phyloP scores from a whole-genome alignment of 2,113 vertebrate genomes.

The Malurus elegans region DNA sequence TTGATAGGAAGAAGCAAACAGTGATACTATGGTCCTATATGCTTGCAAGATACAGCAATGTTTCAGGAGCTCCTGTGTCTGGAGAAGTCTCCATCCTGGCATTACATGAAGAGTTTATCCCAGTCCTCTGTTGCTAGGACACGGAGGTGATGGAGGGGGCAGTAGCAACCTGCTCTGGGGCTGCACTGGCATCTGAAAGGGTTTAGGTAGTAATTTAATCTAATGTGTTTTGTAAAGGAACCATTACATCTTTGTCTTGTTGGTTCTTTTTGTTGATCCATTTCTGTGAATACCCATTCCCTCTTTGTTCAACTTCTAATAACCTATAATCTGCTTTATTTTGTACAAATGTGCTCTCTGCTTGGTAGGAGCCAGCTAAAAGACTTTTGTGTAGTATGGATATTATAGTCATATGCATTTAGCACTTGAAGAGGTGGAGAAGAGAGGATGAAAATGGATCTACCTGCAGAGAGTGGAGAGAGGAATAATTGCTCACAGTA shows the following conservation, averaged over 20 bases:
- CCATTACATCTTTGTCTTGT: neutral
- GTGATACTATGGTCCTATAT: neutral
- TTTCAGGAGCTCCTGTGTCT: neutral
- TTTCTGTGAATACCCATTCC: neutral
- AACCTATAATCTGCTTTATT: neutral
- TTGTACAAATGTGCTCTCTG: neutral
- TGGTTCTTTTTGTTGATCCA: neutral
- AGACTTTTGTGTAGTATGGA: neutral
- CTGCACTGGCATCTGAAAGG: neutral
- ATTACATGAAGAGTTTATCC: neutral
- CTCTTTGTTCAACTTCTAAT: neutral
- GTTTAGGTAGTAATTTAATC: neutral
- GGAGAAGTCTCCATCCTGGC: neutral
- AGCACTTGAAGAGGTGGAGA: neutral
- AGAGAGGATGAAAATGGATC: neutral
- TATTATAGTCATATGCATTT: neutral
- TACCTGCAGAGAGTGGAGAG: neutral
- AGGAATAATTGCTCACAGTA: neutral
- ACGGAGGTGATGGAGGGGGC: neutral
- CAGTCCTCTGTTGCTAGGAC: neutral
- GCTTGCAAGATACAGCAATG: neutral
- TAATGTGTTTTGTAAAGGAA: neutral
- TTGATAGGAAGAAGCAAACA: neutral
- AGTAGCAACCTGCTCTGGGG: neutral
- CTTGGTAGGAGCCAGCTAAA: neutral